phyloP scores from a whole-genome alignment of 2,888 invertebrate species.

The Xestia xanthographa region DNA sequence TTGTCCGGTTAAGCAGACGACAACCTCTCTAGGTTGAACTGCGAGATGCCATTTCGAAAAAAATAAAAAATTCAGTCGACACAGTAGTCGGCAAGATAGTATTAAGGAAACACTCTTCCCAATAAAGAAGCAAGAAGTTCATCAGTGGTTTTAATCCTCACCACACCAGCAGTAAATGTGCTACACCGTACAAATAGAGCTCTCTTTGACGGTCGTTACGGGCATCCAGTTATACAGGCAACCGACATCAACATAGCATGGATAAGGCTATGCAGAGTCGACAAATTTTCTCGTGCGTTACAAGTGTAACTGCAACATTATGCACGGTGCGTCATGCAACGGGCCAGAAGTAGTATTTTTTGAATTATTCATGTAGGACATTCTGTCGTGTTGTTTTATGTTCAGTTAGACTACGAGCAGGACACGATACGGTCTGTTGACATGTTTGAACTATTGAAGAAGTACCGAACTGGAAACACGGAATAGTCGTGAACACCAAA shows the following conservation, averaged over 20 bases:
- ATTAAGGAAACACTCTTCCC: too few species aligned
- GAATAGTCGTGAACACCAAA: not conserved
- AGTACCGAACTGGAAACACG: not conserved
- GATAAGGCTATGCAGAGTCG: not conserved
- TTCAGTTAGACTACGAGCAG: not conserved
- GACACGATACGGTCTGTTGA: not conserved
- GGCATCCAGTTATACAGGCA: not conserved
- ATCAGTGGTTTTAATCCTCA: too few species aligned
- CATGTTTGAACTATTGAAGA: not conserved
- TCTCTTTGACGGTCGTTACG: too few species aligned
- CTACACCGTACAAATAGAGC: too few species aligned
- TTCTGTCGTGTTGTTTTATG: not conserved
- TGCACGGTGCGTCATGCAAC: not conserved
- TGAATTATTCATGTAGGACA: constrained; percentile 1
- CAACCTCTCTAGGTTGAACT: too few species aligned
- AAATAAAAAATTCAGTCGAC: too few species aligned
- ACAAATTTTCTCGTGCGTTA: not conserved
- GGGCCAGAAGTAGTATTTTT: not conserved
- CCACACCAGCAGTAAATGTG: too few species aligned
- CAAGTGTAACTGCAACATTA: not conserved
- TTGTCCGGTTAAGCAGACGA: too few species aligned
- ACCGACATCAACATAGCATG: not conserved
- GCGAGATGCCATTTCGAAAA: too few species aligned
- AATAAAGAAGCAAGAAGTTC: too few species aligned
- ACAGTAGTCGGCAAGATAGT: too few species aligned